Evolutionary conservation across 2,113 vertebrate species (phyloP), one percentile per base, ranked within the genome.

Genomic region (Pseudopipra pipra): DNA sequence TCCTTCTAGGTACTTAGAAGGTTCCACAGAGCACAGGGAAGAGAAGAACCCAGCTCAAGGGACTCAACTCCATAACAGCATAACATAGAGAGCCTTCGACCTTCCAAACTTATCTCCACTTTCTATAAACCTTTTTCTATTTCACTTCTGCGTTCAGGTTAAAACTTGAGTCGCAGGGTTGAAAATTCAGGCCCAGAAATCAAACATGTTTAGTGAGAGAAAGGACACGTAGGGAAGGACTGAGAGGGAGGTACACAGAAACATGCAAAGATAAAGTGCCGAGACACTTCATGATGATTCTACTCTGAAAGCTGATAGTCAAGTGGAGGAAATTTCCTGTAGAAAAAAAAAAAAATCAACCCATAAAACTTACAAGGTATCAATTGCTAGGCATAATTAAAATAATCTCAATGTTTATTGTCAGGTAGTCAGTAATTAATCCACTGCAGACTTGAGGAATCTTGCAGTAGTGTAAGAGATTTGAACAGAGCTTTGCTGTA

Each of bases 1-100:
- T 63, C 14, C 4, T 43, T 67, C 25, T 63, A 22, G 8, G 1
- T 27, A 14, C 2, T 24, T 21, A 14, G 33, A 68, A 33, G 24
- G 12, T 28, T 39, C 13, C 11, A 39, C 10, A 11, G 23, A 67
- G 16, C 39, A 44, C 14, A 44, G 9, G n/a, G 20, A 44, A 54
- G 16, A 52, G 41, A 56, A 78, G n/a, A 79, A 27, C 2, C 4
- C 14, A 46, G 30, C 27, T 67, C 7, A 14, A 27, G 17, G 11
- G n/a, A 68, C 37, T 51, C 5, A 1, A 3, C 21, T 65, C 14
- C 0, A 0, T 51, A 56, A 33, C 9, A 58, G 21, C 4, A 2
- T 18, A 43, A 41, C 6, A 24, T 8, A 59, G 56, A 31, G 8
- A 11, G 4, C 27, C 30, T 56, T 39, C 5, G 8, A 13, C 15